Conservation (phyloP, 2,888 invertebrate species). For the Oxystoma pomonae region DNA sequence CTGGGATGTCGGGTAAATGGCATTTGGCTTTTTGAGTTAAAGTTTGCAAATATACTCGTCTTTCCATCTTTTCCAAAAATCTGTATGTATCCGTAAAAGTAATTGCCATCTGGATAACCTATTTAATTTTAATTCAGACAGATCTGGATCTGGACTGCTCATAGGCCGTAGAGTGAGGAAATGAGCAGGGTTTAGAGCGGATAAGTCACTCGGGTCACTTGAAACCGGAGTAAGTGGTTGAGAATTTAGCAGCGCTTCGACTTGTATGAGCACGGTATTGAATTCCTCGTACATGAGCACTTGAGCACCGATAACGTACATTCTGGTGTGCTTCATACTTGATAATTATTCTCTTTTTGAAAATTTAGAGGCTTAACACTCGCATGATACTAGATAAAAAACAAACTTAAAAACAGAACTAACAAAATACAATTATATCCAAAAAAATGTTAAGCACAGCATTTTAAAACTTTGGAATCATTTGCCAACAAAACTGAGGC, state of each 20-base stretch:
- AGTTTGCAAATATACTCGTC: conserved; percentile 4
- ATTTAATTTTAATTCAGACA: background rate
- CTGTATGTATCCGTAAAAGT: background rate
- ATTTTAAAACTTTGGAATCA: too few species aligned
- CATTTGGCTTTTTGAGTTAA: conserved; percentile 4
- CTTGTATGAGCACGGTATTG: background rate
- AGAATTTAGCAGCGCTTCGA: background rate
- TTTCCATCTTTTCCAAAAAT: conserved; percentile 5
- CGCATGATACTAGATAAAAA: too few species aligned
- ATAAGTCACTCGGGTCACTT: background rate
- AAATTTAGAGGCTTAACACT: too few species aligned
- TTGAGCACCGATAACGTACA: background rate
- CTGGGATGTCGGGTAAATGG: background rate
- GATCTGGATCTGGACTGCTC: background rate
- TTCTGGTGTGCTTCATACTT: too few species aligned
- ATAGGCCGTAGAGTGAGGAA: conserved; percentile 1
- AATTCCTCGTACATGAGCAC: background rate
- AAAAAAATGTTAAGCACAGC: too few species aligned
- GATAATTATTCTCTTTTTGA: too few species aligned
- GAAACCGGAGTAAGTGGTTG: background rate
- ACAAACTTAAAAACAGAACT: too few species aligned
- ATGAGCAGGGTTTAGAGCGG: conserved; percentile 1
- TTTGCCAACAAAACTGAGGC: too few species aligned
- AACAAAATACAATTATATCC: too few species aligned
- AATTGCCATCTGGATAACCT: background rate